Conservation (phyloP, 1,140 invertebrate species). For the Brachystomella parvula region DNA sequence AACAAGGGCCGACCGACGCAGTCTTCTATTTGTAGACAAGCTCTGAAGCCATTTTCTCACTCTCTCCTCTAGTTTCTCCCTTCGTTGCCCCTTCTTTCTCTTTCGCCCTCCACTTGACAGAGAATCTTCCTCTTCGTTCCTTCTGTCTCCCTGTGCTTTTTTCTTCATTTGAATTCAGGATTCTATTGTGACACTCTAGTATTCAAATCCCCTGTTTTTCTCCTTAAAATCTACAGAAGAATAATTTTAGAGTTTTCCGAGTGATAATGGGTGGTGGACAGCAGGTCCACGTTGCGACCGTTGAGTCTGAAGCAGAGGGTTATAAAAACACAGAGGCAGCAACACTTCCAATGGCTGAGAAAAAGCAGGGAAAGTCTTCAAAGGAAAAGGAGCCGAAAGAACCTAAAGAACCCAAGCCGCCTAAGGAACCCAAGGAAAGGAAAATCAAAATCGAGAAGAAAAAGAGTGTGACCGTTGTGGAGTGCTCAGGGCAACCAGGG, state of each 20-base stretch:
- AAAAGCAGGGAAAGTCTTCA: slow-evolving; percentile 28
- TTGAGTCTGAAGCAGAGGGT: slow-evolving; percentile 48
- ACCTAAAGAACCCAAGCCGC: background rate
- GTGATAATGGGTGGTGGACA: slow-evolving; percentile 56
- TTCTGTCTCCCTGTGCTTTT: background rate
- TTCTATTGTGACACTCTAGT: slow-evolving; percentile 17
- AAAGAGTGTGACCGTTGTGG: slow-evolving; percentile 24
- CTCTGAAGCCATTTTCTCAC: slow-evolving; percentile 37
- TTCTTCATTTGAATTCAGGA: too few species aligned
- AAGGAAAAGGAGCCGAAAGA: slow-evolving; percentile 34
- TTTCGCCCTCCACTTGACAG: slow-evolving; percentile 10
- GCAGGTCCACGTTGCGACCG: slow-evolving; percentile 75
- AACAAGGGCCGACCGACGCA: slow-evolving; percentile 25
- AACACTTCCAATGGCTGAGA: slow-evolving; percentile 34
- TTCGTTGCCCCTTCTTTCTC: slow-evolving; percentile 12
- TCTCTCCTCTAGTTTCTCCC: slow-evolving; percentile 24
- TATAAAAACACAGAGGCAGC: slow-evolving; percentile 35
- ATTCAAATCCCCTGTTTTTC: slow-evolving; percentile 11
- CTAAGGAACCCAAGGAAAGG: slow-evolving; percentile 25
- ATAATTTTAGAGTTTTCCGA: background rate
- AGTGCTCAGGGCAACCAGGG: slow-evolving; percentile 16
- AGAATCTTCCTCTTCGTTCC: slow-evolving; percentile 4
- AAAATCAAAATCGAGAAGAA: slow-evolving; percentile 28
- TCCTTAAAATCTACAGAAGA: slow-evolving; percentile 5
- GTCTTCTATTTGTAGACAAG: slow-evolving; percentile 27